phyloP scores from a whole-genome alignment of 2,888 invertebrate species.

The Meganola albula region DNA sequence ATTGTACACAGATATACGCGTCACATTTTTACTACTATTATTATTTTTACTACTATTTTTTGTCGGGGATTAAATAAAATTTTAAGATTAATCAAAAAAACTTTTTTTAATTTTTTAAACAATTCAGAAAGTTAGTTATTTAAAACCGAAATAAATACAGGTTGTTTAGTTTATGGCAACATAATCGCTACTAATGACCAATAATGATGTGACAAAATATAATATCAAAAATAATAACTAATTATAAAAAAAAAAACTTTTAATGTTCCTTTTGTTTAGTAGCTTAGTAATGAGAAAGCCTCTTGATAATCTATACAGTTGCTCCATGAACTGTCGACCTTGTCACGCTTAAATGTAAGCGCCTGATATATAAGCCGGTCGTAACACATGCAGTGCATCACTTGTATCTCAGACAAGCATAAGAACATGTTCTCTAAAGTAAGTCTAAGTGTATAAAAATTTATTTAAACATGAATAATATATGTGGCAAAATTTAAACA shows the following conservation, averaged over 20 bases:
- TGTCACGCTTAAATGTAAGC: conserved; percentile 42
- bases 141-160: too few relatives aligned
- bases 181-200: too few relatives aligned
- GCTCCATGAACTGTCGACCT: conserved; percentile 48
- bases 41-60: too few relatives aligned
- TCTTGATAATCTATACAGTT: conserved; percentile 14
- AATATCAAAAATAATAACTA: background rate
- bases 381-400: conserved; percentile 42
- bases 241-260: background rate
- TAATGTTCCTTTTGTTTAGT: background rate
- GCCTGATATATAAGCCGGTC: conserved; percentile 37
- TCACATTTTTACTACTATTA: too few relatives aligned
- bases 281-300: background rate
- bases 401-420: conserved; percentile 37
- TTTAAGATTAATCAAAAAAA: too few relatives aligned
- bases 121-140: too few relatives aligned
- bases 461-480: background rate
- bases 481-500: background rate
- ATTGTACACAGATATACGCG: too few relatives aligned
- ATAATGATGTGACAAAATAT: background rate
- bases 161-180: too few relatives aligned
- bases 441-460: conserved; percentile 24
- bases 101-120: too few relatives aligned
- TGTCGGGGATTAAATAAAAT: too few relatives aligned
- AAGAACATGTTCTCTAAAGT: conserved; percentile 63